Percentiles rank a stretch among this genome's conserved stretches.
phyloP scores from a whole-genome alignment of 2,113 vertebrate species.

The Alaudala cheleensis region DNA sequence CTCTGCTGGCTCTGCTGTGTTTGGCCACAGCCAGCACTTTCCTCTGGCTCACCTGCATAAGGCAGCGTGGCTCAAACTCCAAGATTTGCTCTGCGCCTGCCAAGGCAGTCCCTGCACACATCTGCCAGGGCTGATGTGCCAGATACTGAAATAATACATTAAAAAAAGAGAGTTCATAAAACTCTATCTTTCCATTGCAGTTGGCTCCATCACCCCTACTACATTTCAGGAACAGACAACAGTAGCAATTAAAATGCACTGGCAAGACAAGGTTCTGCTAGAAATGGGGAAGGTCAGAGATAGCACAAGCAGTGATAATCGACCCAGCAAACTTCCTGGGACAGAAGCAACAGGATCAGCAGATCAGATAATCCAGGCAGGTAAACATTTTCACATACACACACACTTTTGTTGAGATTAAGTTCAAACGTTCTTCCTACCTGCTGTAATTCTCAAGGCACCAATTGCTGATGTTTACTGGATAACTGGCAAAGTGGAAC shows the following conservation, averaged over 20 bases:
- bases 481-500: not conserved
- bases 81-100: not conserved
- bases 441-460: not conserved
- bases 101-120: not conserved
- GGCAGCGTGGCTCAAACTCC: accelerated
- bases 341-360: not conserved
- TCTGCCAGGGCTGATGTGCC: not conserved
- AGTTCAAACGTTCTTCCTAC: not conserved
- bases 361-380: not conserved
- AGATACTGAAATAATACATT: not conserved
- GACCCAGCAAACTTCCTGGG: not conserved
- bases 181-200: not conserved
- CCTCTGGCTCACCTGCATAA: not conserved
- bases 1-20: not conserved
- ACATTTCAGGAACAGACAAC: not conserved
- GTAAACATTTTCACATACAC: not conserved
- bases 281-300: not conserved
- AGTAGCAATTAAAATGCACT: not conserved
- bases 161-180: not conserved
- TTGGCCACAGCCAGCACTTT: not conserved
- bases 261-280: not conserved
- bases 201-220: not conserved
- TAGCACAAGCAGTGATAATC: not conserved
- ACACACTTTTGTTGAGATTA: not conserved
- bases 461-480: not conserved